Evolutionary conservation across 2,888 invertebrate genomes (phyloP).

Genomic region (Troilus luridus): DNA sequence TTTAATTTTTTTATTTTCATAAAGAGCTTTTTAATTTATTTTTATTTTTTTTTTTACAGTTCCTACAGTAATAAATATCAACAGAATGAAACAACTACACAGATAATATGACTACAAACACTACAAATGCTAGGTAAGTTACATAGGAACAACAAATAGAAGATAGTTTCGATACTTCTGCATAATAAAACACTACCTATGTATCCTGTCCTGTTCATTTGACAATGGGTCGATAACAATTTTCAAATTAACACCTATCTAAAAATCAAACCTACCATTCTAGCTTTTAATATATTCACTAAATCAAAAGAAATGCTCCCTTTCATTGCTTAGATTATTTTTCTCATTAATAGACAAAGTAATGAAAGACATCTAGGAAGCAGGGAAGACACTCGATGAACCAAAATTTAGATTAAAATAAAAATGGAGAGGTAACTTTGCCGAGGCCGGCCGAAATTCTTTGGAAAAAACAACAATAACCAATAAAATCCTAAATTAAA

Average conservation of each 20-base stretch:
- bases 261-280: not conserved
- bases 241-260: not conserved
- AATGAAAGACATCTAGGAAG: not conserved
- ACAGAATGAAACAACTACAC: constrained; percentile 5
- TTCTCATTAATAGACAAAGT: not conserved
- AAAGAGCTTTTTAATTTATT: not conserved
- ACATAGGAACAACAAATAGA: constrained; percentile 45
- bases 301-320: not conserved
- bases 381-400: not conserved
- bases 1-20: not conserved
- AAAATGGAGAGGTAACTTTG: not conserved
- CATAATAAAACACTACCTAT: constrained; percentile 26
- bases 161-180: not conserved
- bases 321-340: not conserved
- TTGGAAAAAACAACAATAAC: not conserved
- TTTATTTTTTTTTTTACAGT: not conserved
- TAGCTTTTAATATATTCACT: not conserved
- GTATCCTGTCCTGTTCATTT: not conserved
- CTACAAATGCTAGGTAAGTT: constrained; percentile 19
- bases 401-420: not conserved
- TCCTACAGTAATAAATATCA: constrained; percentile 34
- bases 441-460: not conserved
- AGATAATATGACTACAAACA: constrained; percentile 28
- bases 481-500: not conserved
- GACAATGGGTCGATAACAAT: not conserved